These are phyloP conservation scores for Tholera decimalis DNA, from an alignment of 2,888 invertebrate genomes.

Conservation along the genomic window DNA sequence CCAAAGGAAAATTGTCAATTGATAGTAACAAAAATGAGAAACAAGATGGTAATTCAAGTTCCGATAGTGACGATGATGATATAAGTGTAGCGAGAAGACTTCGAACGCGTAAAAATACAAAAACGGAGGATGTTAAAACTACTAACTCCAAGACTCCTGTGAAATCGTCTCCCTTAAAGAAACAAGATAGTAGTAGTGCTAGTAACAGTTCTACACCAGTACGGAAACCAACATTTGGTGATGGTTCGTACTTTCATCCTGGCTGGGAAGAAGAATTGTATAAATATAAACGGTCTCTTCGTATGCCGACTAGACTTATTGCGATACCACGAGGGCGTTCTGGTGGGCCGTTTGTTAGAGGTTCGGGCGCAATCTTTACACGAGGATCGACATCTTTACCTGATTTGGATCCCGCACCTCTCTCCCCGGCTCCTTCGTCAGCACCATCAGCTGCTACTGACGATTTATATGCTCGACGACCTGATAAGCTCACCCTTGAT, in stretches of 20 bases:
- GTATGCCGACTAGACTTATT: slow-evolving; percentile 96
- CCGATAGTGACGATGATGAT: slow-evolving; percentile 86
- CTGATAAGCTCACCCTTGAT: slow-evolving; percentile 89
- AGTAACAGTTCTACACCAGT: slow-evolving; percentile 82
- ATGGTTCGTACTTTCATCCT: slow-evolving; percentile 94
- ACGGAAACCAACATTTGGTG: slow-evolving; percentile 93
- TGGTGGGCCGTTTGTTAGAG: slow-evolving; percentile 89
- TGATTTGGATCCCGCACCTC: slow-evolving; percentile 94
- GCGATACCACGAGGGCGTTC: slow-evolving; percentile 94
- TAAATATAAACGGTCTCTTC: slow-evolving; percentile 95
- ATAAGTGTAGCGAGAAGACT: slow-evolving; percentile 85
- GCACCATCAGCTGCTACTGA: slow-evolving; percentile 92
- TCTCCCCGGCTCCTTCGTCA: slow-evolving; percentile 93
- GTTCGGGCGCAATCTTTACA: slow-evolving; percentile 86
- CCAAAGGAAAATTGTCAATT: slow-evolving; percentile 79
- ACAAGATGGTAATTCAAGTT: slow-evolving; percentile 77
- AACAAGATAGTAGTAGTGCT: slow-evolving; percentile 79
- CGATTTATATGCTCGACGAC: slow-evolving; percentile 86
- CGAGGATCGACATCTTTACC: slow-evolving; percentile 95
- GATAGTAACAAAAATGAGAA: slow-evolving; percentile 83
- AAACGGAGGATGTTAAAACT: slow-evolving; percentile 83
- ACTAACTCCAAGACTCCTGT: slow-evolving; percentile 75
- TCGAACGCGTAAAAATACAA: slow-evolving; percentile 87
- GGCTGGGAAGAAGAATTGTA: slow-evolving; percentile 97
- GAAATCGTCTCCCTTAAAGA: slow-evolving; percentile 81